Evolutionary conservation across 2,113 vertebrate species (phyloP).

Genomic region (Heterocephalus glaber): DNA sequence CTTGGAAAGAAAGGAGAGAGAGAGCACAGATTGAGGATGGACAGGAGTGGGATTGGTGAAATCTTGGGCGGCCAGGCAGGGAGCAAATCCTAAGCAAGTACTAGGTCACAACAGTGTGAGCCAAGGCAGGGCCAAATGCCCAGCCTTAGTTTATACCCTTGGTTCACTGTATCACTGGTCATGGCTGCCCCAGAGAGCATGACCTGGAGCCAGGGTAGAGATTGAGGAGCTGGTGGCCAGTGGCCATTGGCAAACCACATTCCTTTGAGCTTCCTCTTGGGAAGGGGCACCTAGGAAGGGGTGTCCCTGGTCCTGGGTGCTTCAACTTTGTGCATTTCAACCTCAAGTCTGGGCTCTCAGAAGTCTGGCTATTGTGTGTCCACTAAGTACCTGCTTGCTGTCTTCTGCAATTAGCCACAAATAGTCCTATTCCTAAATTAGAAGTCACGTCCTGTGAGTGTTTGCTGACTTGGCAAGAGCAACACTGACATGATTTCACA

Average conservation of each 20-base stretch:
- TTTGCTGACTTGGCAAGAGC: constrained; percentile 75
- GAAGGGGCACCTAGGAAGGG: not conserved
- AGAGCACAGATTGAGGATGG: not conserved
- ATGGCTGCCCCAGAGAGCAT: not conserved
- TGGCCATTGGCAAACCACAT: not conserved
- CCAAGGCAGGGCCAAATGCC: not conserved
- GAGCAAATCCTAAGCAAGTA: not conserved
- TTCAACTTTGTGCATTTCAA: not conserved
- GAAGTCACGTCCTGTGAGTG: constrained; percentile 73
- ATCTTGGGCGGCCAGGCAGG: rapidly evolving
- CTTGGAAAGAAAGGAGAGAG: not conserved
- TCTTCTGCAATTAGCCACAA: constrained; percentile 54
- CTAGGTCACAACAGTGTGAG: not conserved
- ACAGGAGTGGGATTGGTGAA: not conserved
- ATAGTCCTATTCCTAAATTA: constrained; percentile 70
- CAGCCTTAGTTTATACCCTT: rapidly evolving
- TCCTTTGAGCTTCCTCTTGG: not conserved
- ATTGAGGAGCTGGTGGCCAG: not conserved
- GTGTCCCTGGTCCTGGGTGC: not conserved
- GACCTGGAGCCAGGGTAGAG: not conserved
- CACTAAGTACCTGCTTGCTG: not conserved
- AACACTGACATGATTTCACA: constrained; percentile 64
- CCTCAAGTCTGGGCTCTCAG: not conserved
- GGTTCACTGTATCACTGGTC: not conserved
- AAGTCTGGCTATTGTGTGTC: not conserved